These are phyloP conservation scores for Psylliodes chrysocephalus DNA, from an alignment of 2,888 invertebrate genomes.

Conservation along the genomic window DNA sequence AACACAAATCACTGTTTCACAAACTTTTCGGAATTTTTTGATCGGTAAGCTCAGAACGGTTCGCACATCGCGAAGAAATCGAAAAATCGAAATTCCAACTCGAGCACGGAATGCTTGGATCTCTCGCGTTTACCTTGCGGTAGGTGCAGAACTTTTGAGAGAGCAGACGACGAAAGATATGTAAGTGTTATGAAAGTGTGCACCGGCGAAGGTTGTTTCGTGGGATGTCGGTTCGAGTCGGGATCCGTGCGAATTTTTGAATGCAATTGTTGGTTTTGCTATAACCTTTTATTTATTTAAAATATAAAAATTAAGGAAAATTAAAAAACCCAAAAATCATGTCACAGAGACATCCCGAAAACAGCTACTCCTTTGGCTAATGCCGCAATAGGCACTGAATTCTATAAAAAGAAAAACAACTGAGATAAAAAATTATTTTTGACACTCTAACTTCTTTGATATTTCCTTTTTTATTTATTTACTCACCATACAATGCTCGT, in stretches of 20 bases:
- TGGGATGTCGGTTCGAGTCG: conserved; percentile 23
- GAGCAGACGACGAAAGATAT: conserved; percentile 44
- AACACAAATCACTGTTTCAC: conserved; percentile 35
- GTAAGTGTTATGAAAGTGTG: conserved; percentile 46
- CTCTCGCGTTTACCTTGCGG: conserved; percentile 32
- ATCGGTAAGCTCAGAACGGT: conserved; percentile 18
- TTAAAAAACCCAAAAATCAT: too few species aligned
- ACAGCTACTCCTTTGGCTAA: too few species aligned
- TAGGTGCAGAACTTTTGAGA: conserved; percentile 42
- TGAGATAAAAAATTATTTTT: too few species aligned
- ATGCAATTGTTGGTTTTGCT: neutral
- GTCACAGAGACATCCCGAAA: too few species aligned
- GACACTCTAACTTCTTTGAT: too few species aligned
- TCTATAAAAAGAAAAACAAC: too few species aligned
- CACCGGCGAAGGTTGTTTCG: conserved; percentile 27
- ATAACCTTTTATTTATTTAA: too few species aligned
- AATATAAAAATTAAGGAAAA: too few species aligned
- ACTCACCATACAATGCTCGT: too few species aligned
- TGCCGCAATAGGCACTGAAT: too few species aligned
- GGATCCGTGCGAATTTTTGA: conserved; percentile 3
- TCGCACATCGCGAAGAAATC: conserved; percentile 32
- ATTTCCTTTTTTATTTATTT: too few species aligned
- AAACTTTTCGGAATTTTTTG: conserved; percentile 3
- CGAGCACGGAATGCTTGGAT: neutral
- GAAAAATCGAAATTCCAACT: conserved; percentile 7